These are phyloP conservation scores for Gastracanthus pulcherrimus DNA, from an alignment of 2,888 invertebrate species.

Conservation along the genomic window DNA sequence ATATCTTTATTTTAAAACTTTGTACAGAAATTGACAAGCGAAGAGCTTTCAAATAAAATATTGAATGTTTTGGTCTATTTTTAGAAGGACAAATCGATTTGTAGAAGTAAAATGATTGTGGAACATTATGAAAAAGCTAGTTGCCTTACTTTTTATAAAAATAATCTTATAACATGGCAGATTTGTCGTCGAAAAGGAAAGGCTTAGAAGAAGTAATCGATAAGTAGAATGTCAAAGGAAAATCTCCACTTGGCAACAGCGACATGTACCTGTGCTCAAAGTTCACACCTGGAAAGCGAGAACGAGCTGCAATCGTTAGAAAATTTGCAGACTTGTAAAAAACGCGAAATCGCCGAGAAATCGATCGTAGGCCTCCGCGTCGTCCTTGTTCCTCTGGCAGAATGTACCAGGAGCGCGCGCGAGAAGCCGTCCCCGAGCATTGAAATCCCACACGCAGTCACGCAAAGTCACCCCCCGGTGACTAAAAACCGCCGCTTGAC, in stretches of 20 bases:
- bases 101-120: no score
- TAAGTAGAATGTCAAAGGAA: background rate
- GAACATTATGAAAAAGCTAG: no score
- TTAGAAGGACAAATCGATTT: no score
- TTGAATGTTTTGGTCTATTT: no score
- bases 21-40: no score
- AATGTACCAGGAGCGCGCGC: conserved; percentile 19
- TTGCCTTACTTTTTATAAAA: no score
- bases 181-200: no score
- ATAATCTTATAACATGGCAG: no score
- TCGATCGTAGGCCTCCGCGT: conserved; percentile 46
- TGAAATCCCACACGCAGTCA: conserved; percentile 46
- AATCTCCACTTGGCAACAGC: conserved; percentile 28
- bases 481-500: background rate
- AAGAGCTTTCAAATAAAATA: no score
- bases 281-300: background rate
- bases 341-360: background rate
- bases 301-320: no score
- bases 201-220: background rate
- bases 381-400: conserved; percentile 32
- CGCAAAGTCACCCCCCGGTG: background rate
- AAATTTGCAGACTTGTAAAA: background rate
- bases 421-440: conserved; percentile 41
- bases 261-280: no score
- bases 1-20: no score